These are phyloP conservation scores for Pseudomyrmex dendroicus DNA, from an alignment of 1,140 invertebrate genomes.

Conservation along the genomic window DNA sequence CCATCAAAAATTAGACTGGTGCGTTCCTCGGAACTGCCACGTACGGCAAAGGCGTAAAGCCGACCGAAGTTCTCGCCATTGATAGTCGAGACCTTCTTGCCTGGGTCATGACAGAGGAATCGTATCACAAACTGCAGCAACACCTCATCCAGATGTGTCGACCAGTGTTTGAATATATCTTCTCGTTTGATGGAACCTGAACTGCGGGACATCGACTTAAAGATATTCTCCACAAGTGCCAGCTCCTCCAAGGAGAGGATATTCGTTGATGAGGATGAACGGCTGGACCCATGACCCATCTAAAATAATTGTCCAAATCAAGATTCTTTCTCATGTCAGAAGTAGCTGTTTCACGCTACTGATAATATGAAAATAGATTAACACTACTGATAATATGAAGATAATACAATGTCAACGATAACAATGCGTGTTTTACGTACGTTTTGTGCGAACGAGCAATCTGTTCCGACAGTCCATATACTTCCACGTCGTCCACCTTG, in stretches of 20 bases:
- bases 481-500: neutral
- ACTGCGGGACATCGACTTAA: conserved; percentile 84
- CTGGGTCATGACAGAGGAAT: conserved; percentile 83
- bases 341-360: neutral
- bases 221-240: conserved; percentile 82
- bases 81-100: conserved; percentile 80
- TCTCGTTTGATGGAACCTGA: conserved; percentile 84
- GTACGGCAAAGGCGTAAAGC: conserved; percentile 81
- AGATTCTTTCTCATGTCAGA: neutral
- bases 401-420: neutral
- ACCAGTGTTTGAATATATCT: conserved; percentile 84
- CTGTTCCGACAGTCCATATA: conserved; percentile 59
- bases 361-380: no score
- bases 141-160: conserved; percentile 81
- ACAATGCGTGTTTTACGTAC: conserved; percentile 18
- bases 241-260: conserved; percentile 82
- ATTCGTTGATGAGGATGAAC: conserved; percentile 81
- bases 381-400: neutral
- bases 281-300: conserved; percentile 84
- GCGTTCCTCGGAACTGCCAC: conserved; percentile 81
- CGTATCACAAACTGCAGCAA: conserved; percentile 82
- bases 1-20: conserved; percentile 80
- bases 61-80: conserved; percentile 83
- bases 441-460: conserved; percentile 39
- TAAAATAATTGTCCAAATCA: conserved; percentile 51